These are phyloP conservation scores for Toxotes jaculatrix DNA, from an alignment of 2,113 vertebrate species.

Conservation along the genomic window DNA sequence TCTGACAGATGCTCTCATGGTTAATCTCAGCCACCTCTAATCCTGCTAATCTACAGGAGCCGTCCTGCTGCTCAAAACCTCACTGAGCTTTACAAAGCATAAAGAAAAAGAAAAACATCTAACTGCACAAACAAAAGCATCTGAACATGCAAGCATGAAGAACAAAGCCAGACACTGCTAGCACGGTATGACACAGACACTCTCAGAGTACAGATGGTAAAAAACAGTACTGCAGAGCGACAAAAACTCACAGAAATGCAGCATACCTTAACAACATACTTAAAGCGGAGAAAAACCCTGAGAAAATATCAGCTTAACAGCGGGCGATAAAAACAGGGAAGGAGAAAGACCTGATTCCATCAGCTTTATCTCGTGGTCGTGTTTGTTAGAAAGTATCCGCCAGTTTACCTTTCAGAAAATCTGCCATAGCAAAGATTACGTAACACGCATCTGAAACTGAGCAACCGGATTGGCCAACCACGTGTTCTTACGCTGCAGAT, in stretches of 20 bases:
- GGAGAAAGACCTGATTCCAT: not conserved
- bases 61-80: conserved; percentile 20
- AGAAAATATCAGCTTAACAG: not conserved
- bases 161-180: not conserved
- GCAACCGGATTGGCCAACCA: conserved; percentile 45
- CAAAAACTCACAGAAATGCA: conserved; percentile 1
- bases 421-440: conserved; percentile 11
- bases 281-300: not conserved
- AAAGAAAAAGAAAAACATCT: not conserved
- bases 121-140: not conserved
- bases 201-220: not conserved
- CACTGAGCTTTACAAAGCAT: not conserved
- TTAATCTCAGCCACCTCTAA: conserved; percentile 67
- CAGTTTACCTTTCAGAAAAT: conserved; percentile 3
- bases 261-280: conserved; percentile 20
- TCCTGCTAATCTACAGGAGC: conserved; percentile 63
- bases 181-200: not conserved
- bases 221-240: not conserved
- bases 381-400: not conserved
- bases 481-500: conserved; percentile 4
- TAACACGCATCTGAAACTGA: conserved; percentile 41
- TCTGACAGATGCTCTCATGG: conserved; percentile 58
- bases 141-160: not conserved
- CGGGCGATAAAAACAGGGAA: rapidly evolving
- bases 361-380: not conserved